Conservation (phyloP, 1,140 invertebrate species). For the Apis florea region DNA sequence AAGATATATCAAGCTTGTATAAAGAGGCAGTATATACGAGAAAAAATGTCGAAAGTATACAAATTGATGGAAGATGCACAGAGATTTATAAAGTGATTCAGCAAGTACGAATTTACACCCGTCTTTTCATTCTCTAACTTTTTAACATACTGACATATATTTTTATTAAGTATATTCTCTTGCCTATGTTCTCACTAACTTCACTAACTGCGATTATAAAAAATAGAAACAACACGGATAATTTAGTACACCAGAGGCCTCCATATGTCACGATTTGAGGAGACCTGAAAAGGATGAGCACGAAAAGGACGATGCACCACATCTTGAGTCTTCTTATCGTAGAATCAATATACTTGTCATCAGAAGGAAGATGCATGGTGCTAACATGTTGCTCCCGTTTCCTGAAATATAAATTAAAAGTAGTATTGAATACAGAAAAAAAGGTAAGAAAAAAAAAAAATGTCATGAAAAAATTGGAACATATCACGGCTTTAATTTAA, state of each 20-base stretch:
- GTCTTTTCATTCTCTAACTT: slow-evolving; percentile 2
- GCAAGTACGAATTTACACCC: slow-evolving; percentile 21
- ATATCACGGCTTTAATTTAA: background rate
- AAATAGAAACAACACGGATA: slow-evolving; percentile 70
- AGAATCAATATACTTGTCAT: slow-evolving; percentile 49
- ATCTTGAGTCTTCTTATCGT: slow-evolving; percentile 49
- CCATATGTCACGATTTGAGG: slow-evolving; percentile 6
- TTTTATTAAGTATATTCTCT: slow-evolving; percentile 37
- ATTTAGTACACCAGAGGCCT: slow-evolving; percentile 57
- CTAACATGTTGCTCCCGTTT: slow-evolving; percentile 39
- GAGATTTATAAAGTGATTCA: background rate
- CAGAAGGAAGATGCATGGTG: slow-evolving; percentile 47
- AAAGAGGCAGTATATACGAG: background rate
- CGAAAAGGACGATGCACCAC: slow-evolving; percentile 12
- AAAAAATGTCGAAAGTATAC: background rate
- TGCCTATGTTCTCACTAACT: slow-evolving; percentile 44
- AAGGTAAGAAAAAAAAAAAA: slow-evolving; percentile 9
- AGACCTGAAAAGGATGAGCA: slow-evolving; percentile 54
- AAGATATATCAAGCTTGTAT: background rate
- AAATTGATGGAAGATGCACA: background rate
- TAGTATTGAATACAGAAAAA: background rate
- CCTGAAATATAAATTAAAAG: slow-evolving; percentile 51
- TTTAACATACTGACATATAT: slow-evolving; percentile 29
- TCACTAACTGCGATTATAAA: slow-evolving; percentile 69
- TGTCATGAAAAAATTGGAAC: slow-evolving; percentile 11